Base-by-base conservation (phyloP, 2,888 invertebrate genomes). In the Macaria notata region DNA sequence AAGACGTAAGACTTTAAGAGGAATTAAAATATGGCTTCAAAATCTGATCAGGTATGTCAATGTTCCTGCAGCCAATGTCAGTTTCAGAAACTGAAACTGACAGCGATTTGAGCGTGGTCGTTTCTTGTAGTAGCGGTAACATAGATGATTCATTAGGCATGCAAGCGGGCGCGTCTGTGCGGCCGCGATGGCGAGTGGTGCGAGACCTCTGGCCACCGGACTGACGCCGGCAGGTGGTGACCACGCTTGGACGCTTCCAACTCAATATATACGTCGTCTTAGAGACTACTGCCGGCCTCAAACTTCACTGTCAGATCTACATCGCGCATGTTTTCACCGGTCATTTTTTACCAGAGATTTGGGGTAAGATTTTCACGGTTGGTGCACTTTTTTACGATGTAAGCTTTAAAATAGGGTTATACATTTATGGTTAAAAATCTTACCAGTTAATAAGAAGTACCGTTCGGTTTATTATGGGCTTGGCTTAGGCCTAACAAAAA, bases 171-270 rank as follows among this genome's bases (percentile, higher is more conserved):
- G 42, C 56, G 56, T 50, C 54, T 58, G 59, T 56, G 64, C 76
- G 86, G 66, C 88, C 88, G 84, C 79, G 75, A 86, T 88, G 81
- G 53, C 78, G 82, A 83, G 59, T 76, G 78, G 73, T 75, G 87
- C 87, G 88, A 76, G 77, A 85, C 86, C 71, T 64, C 39, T 33
- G 58, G 56, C 56, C 57, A 4, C 8, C 41, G 41, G 8, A 41
- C 41, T 41, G 41, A 8, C 41, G 41, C 41, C 57, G 63, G 57
- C 63, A 58, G 63, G 51, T 59, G 54, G 58, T 57, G 52, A 56
- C 61, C 62, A 59, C 61, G 65, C 60, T 59, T 54, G 53, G 63
- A 62, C 57, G 50, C 51, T 59, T 47, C 31, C 58, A 54, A 54
- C 48, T 55, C 49, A 62, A 61, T 51, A 44, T 56, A 58, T 56